phyloP scores from a whole-genome alignment of 2,797 vertebrate genomes.

The Acestrorhynchus altus region DNA sequence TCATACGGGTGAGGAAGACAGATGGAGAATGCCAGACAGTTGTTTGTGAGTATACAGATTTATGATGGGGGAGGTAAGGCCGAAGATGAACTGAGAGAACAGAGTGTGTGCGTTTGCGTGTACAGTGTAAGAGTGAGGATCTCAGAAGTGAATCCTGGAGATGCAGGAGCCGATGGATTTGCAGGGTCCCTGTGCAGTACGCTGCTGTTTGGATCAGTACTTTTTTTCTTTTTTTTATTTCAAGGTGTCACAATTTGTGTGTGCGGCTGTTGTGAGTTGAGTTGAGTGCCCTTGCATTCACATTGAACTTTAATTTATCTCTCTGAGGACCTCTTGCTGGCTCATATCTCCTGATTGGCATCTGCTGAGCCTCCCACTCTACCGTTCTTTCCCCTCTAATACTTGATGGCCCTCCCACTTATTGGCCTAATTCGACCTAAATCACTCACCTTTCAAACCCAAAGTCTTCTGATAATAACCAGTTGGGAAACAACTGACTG shows the following conservation, averaged over 20 bases:
- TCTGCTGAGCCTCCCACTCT: conserved; percentile 61
- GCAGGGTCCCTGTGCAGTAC: conserved; percentile 65
- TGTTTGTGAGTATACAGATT: conserved; percentile 83
- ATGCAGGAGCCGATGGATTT: conserved; percentile 60
- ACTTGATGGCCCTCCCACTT: conserved; percentile 18
- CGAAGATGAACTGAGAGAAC: conserved; percentile 65
- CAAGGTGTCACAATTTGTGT: conserved; percentile 46
- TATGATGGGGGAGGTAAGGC: conserved; percentile 76
- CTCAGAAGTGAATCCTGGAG: conserved; percentile 65
- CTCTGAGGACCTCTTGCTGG: conserved; percentile 71
- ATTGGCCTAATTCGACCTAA: conserved; percentile 42
- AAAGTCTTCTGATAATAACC: not conserved
- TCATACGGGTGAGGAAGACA: conserved; percentile 79
- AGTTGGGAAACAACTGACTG: conserved; percentile 9
- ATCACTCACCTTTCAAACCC: not conserved
- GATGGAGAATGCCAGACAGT: conserved; percentile 80
- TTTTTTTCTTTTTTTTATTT: not conserved
- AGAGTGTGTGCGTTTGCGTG: conserved; percentile 11
- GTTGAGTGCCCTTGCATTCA: conserved; percentile 75
- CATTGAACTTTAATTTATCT: conserved; percentile 76
- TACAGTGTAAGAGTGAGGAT: conserved; percentile 39
- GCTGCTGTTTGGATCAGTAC: conserved; percentile 71
- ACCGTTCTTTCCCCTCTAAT: conserved; percentile 27
- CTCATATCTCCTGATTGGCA: conserved; percentile 75
- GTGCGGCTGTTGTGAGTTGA: conserved; percentile 64